Evolutionary conservation across 2,113 vertebrate species (phyloP).

Genomic region (Hassar affinis): DNA sequence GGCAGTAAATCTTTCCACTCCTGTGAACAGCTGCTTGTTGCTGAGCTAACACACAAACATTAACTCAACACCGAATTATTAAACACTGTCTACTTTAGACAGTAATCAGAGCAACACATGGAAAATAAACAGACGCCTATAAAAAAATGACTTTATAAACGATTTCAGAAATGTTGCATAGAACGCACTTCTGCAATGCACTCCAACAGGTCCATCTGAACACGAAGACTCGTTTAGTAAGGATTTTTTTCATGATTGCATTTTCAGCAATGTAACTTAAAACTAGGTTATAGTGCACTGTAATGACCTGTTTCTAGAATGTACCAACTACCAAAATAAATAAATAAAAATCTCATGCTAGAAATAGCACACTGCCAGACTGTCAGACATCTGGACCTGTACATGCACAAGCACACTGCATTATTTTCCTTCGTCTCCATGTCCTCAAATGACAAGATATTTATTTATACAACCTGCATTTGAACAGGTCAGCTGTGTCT

Average conservation of each 20-base stretch:
- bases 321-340: neutral
- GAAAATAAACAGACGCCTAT: neutral
- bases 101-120: neutral
- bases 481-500: neutral
- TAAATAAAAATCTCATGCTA: neutral
- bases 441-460: neutral
- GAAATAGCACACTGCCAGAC: neutral
- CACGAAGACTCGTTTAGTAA: neutral
- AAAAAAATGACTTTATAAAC: neutral
- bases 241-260: neutral
- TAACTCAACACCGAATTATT: slow-evolving; percentile 6
- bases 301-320: neutral
- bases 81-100: neutral
- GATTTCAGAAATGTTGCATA: neutral
- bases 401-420: slow-evolving; percentile 6
- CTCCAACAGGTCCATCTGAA: slow-evolving; percentile 5
- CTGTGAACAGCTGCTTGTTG: slow-evolving; percentile 5
- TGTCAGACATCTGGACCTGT: neutral
- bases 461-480: neutral
- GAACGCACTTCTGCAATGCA: neutral
- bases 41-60: slow-evolving; percentile 26
- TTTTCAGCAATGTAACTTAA: neutral
- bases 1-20: slow-evolving; percentile 29
- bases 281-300: neutral
- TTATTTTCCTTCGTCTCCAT: neutral